These are phyloP conservation scores for Chromobotia macracanthus DNA, from an alignment of 2,797 vertebrate species.

Conservation along the genomic window DNA sequence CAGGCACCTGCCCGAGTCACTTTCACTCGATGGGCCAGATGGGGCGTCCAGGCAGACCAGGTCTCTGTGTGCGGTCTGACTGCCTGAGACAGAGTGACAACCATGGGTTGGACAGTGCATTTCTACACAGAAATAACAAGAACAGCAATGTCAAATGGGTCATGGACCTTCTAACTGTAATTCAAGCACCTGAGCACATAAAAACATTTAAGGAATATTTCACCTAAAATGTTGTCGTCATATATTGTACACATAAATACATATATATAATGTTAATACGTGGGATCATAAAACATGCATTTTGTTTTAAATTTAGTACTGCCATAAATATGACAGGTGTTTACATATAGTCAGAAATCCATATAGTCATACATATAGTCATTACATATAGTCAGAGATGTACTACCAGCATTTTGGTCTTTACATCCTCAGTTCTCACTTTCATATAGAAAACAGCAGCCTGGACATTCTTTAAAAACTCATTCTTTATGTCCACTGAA, in stretches of 20 bases:
- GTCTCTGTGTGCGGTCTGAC: constrained; percentile 26
- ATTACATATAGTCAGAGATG: background rate
- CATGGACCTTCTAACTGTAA: background rate
- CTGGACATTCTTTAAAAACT: background rate
- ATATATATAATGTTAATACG: too few relatives aligned
- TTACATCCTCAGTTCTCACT: background rate
- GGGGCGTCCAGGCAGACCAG: constrained; percentile 24
- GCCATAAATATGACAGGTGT: too few relatives aligned
- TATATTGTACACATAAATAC: too few relatives aligned
- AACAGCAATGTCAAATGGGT: background rate
- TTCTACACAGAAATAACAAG: background rate
- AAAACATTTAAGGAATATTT: background rate
- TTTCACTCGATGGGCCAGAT: constrained; percentile 32
- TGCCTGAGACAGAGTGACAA: background rate
- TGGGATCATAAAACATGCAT: too few relatives aligned
- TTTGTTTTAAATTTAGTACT: too few relatives aligned
- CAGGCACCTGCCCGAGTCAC: constrained; percentile 21
- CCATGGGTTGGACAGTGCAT: background rate
- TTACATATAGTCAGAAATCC: too few relatives aligned
- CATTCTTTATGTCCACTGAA: background rate
- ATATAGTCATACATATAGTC: too few relatives aligned
- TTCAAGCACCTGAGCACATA: background rate
- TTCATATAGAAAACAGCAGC: background rate
- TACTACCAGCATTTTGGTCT: background rate
- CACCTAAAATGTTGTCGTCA: background rate